Evolutionary conservation across 1,140 invertebrate genomes (phyloP), one percentile per base, ranked within the genome.

Genomic region (Protaetia brevitarsis): DNA sequence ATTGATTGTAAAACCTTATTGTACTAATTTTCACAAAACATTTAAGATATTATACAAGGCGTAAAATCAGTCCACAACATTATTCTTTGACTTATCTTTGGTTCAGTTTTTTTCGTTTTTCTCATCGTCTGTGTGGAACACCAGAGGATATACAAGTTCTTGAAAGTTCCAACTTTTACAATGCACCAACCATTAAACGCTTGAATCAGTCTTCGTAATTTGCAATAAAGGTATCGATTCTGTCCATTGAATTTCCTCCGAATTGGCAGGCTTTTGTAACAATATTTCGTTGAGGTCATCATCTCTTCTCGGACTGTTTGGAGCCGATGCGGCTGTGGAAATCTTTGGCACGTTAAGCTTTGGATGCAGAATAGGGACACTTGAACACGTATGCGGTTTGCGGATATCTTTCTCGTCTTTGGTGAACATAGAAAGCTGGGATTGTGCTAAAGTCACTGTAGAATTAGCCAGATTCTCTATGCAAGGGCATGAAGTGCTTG

Each of bases 401-500:
- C 61, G n/a, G n/a, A n/a, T 41, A 31, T 29, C 62, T 64, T 74
- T 74, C 23, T 74, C 66, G 28, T 74, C 67, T 68, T 72, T 71
- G 2, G 71, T 69, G 60, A 77, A 71, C 58, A 74, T 68, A 4
- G 73, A 74, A 23, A 78, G 62, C 64, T 78, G 77, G 11, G 75
- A 75, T 34, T 78, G 77, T 0, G 74, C 75, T 19, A 78, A 61
- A 6, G 74, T 76, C 10, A 72, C 71, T 2, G 74, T 75, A 4
- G 76, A 79, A 69, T 64, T 78, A 2, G 74, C 74, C 30, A 84
- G 70, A 67, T 85, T 81, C 72, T 87, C 84, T 2, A 87, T 85
- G 71, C 85, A 86, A 0, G 85, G 85, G 69, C 85, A 87, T 0
- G 85, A 87, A 29, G 80, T 84, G 65, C 82, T 84, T 0, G 83